These are phyloP conservation scores for Cosmia trapezina DNA, from an alignment of 2,888 invertebrate species.

Conservation along the genomic window DNA sequence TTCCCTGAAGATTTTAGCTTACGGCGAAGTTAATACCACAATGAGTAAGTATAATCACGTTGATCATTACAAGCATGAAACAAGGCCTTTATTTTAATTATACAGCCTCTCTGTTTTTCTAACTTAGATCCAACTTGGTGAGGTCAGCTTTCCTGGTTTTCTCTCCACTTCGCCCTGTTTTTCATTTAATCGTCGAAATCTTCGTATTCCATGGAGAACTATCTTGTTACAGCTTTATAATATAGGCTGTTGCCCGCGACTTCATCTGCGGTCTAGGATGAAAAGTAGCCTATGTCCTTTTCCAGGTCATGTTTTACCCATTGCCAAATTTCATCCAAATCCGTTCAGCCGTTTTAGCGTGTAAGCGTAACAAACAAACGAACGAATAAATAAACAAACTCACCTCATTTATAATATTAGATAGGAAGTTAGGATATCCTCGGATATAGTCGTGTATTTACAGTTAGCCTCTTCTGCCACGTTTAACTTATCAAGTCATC, in stretches of 20 bases:
- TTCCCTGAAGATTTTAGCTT: conserved; percentile 90
- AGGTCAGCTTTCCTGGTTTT: not conserved
- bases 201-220: not conserved
- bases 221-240: not conserved
- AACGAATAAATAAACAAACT: too few relatives aligned
- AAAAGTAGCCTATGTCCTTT: too few relatives aligned
- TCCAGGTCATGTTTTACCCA: too few relatives aligned
- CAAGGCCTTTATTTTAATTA: not conserved
- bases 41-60: conserved; percentile 88
- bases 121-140: not conserved
- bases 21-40: conserved; percentile 90
- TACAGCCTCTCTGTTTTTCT: not conserved
- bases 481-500: not conserved
- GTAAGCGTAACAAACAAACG: too few relatives aligned
- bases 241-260: too few relatives aligned
- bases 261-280: too few relatives aligned
- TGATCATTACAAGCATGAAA: not conserved
- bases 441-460: not conserved
- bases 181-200: not conserved
- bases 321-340: too few relatives aligned
- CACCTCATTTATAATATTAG: too few relatives aligned
- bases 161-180: not conserved
- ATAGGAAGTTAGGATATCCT: too few relatives aligned
- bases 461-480: too few relatives aligned
- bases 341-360: too few relatives aligned